A percentile compares a stretch with the other conserved stretches of the same genome.
Evolutionary conservation across 2,113 vertebrate genomes (phyloP).

Genomic region (Eublepharis macularius): DNA sequence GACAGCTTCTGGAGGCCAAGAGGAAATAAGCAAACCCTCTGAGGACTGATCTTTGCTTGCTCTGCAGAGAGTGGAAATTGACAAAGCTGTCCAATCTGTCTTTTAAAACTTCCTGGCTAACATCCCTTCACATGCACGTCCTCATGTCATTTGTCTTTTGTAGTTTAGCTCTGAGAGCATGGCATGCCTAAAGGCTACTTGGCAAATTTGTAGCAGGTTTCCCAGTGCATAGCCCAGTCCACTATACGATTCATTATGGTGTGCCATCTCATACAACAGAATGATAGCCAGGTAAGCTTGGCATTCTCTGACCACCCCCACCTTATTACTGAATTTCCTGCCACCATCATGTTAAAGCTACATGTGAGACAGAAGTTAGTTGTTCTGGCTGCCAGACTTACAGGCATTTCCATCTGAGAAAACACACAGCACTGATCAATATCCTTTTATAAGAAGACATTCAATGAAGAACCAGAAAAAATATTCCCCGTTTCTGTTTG

Average conservation of each 20-base stretch:
- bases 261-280: not conserved
- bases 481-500: not conserved
- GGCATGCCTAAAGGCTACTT: not conserved
- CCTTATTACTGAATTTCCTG: not conserved
- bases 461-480: not conserved
- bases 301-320: not conserved
- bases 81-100: too few species aligned
- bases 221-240: too few species aligned
- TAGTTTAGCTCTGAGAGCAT: not conserved
- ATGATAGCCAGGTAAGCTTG: not conserved
- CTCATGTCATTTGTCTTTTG: too few species aligned
- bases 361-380: not conserved
- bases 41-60: too few species aligned
- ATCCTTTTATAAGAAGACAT: not conserved
- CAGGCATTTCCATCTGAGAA: not conserved
- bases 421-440: not conserved
- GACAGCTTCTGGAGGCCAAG: too few species aligned
- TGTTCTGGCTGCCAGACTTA: not conserved
- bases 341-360: rapidly evolving
- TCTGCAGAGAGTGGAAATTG: too few species aligned
- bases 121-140: too few species aligned
- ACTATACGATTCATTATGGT: too few species aligned
- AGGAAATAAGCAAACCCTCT: too few species aligned
- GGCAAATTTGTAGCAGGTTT: not conserved
- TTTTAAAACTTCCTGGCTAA: too few species aligned